Evolutionary conservation across 1,140 invertebrate genomes (phyloP), one percentile per base, ranked within the genome.

Genomic region (Samia ricini): DNA sequence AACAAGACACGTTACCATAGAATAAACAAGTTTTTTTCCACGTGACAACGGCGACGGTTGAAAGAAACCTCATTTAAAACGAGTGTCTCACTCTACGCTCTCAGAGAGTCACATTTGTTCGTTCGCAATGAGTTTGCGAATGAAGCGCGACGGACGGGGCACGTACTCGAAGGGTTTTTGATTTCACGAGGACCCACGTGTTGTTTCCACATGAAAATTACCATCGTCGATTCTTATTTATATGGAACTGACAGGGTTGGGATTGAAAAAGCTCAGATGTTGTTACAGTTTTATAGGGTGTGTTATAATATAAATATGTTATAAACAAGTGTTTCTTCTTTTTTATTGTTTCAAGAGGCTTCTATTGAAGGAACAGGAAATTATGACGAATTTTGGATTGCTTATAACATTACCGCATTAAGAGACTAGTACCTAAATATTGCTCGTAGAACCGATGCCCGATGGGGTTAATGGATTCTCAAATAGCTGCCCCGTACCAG

Each of bases 31-130:
- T 42, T 42, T 42, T 42, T 42, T n/a, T n/a, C n/a, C 33, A 42
- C 12, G 15, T 42, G n/a, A 42, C 33, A 42, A 42, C 33, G 10
- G 33, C 33, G n/a, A 42, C 33, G 10, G 33, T 42, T 77, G 75
- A 80, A 80, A 77, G 77, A 72, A 74, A 68, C 58, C 77, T 80
- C 75, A 80, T 80, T 80, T 80, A 68, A 68, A 61, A 74, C 60
- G 77, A 80, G 77, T 77, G 73, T 76, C 66, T 76, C 69, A 66
- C 69, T 73, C 62, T 21, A 66, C 64, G 59, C 69, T 61, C 55
- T 66, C 71, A 72, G 76, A 75, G 75, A 68, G 66, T 72, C 69
- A 68, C 74, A 71, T 80, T 80, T 80, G 72, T 77, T 69, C 63
- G 64, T 66, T 68, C 73, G 57, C 70, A 71, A 80, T 77, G 77